Evolutionary conservation across 2,797 vertebrate species (phyloP).

Genomic region (Cyprinella venusta): DNA sequence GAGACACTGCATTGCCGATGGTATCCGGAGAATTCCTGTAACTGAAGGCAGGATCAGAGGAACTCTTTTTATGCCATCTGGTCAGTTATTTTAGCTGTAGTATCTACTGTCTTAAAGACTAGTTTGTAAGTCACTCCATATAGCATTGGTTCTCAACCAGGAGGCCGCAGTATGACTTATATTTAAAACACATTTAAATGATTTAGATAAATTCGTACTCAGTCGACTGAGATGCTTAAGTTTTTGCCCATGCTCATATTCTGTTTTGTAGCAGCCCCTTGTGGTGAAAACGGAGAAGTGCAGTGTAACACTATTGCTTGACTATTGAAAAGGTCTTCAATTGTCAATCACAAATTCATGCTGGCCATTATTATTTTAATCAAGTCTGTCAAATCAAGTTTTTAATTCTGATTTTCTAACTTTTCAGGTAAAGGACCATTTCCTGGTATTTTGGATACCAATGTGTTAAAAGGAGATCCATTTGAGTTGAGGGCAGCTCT

Average conservation of each 20-base stretch:
- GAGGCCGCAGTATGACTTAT: neutral
- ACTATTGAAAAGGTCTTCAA: neutral
- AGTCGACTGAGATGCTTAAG: neutral
- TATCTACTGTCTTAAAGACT: neutral
- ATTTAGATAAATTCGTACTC: no score
- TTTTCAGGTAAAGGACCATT: constrained; percentile 82
- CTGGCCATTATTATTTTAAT: neutral
- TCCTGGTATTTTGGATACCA: constrained; percentile 86
- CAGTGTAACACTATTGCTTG: neutral
- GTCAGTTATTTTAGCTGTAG: constrained; percentile 63
- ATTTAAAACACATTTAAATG: neutral
- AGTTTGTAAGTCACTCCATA: neutral
- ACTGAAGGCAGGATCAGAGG: constrained; percentile 70
- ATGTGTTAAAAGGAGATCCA: constrained; percentile 80
- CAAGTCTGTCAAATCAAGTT: neutral
- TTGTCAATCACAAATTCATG: neutral
- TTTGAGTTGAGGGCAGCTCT: constrained; percentile 85
- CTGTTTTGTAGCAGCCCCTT: neutral
- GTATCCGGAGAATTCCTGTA: constrained; percentile 70
- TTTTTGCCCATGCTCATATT: neutral
- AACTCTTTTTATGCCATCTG: constrained; percentile 78
- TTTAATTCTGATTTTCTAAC: neutral
- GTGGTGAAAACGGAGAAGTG: neutral
- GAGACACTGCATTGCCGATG: constrained; percentile 71
- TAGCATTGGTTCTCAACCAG: neutral